phyloP scores from a whole-genome alignment of 2,888 invertebrate genomes.

The Coronaproctus castanopsis region DNA sequence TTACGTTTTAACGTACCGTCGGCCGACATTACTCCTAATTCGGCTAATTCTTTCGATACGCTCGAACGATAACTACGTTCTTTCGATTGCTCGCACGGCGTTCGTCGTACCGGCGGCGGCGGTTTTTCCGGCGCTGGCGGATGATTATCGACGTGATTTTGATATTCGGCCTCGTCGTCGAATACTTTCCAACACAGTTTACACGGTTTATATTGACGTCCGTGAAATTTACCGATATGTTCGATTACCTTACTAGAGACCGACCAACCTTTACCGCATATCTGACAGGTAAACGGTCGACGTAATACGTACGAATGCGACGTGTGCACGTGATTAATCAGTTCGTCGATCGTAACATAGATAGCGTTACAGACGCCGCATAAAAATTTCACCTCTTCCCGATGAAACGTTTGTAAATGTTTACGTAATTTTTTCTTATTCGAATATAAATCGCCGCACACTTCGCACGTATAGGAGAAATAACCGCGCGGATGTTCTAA shows the following conservation, averaged over 20 bases:
- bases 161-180: conserved; percentile 31
- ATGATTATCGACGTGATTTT: conserved; percentile 29
- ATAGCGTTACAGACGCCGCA: conserved; percentile 37
- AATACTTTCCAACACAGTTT: conserved; percentile 38
- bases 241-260: conserved; percentile 38
- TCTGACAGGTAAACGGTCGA: conserved; percentile 34
- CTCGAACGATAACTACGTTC: no score
- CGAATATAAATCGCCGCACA: conserved; percentile 35
- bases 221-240: conserved; percentile 37
- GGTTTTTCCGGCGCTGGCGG: conserved; percentile 15
- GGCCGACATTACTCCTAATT: background rate
- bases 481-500: conserved; percentile 28
- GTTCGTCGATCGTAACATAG: conserved; percentile 33
- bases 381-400: conserved; percentile 34
- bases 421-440: conserved; percentile 37
- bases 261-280: conserved; percentile 38
- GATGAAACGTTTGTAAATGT: conserved; percentile 35
- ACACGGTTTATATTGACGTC: conserved; percentile 35
- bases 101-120: conserved; percentile 3
- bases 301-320: conserved; percentile 31
- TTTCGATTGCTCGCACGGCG: background rate
- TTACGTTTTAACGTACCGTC: background rate
- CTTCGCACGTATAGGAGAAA: conserved; percentile 28
- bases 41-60: background rate
- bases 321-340: conserved; percentile 34